These are phyloP conservation scores for Tachystola acroxantha DNA, from an alignment of 2,888 invertebrate genomes.

Conservation along the genomic window DNA sequence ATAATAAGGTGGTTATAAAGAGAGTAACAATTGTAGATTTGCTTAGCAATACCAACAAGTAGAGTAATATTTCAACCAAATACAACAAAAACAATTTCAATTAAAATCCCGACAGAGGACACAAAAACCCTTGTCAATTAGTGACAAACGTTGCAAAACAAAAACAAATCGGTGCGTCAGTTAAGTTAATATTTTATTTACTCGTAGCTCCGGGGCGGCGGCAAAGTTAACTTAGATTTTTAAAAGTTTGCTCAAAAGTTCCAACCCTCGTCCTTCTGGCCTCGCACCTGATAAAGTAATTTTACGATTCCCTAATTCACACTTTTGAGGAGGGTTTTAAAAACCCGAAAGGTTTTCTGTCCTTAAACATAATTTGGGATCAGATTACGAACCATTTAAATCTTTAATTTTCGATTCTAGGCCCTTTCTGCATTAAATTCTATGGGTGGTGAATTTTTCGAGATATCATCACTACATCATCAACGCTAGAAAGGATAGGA, in stretches of 20 bases:
- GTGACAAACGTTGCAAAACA: constrained; percentile 41
- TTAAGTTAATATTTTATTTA: constrained; percentile 69
- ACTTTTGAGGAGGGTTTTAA: constrained; percentile 71
- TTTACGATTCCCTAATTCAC: constrained; percentile 70
- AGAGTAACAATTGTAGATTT: too few species aligned
- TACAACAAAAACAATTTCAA: constrained; percentile 31
- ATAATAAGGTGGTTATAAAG: too few species aligned
- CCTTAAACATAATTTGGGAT: constrained; percentile 52
- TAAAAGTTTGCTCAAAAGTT: constrained; percentile 70
- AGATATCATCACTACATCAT: too few species aligned
- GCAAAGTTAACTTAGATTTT: constrained; percentile 73
- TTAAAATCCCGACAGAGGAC: constrained; percentile 39
- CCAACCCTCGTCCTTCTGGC: constrained; percentile 49
- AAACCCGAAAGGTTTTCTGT: constrained; percentile 50
- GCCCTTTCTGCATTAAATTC: too few species aligned
- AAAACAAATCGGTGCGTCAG: constrained; percentile 50
- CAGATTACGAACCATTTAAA: constrained; percentile 46
- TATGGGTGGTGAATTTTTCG: too few species aligned
- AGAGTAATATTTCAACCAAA: neutral
- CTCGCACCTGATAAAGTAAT: constrained; percentile 71
- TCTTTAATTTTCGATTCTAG: constrained; percentile 38
- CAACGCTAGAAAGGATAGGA: too few species aligned
- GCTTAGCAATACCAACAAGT: constrained; percentile 2
- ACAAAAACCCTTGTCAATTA: constrained; percentile 67
- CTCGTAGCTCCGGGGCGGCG: constrained; percentile 37